Evolutionary conservation across 1,140 invertebrate genomes (phyloP).

Genomic region (Diorhabda carinulata): DNA sequence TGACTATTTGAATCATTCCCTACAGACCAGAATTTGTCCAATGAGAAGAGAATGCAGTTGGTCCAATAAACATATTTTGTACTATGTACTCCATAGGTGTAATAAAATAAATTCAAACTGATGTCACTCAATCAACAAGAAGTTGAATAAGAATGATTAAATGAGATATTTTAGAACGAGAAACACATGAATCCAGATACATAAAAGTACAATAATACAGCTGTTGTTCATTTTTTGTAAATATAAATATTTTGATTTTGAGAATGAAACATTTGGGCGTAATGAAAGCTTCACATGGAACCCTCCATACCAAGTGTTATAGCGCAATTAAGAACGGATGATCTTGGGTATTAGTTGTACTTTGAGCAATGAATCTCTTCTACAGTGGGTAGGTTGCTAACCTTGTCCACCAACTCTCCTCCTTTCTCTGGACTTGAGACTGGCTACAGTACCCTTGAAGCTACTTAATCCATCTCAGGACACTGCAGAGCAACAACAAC

Average conservation of each 20-base stretch:
- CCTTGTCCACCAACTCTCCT: slow-evolving; percentile 19
- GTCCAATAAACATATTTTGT: neutral
- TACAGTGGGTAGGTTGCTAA: slow-evolving; percentile 11
- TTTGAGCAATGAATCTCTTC: neutral
- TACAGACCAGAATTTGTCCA: too few species aligned
- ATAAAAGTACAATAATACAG: neutral
- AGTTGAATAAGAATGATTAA: too few species aligned
- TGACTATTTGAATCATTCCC: neutral
- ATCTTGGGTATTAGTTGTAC: neutral
- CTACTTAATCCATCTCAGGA: slow-evolving; percentile 12
- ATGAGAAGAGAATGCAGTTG: too few species aligned
- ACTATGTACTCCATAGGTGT: too few species aligned
- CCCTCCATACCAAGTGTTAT: too few species aligned
- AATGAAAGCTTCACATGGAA: too few species aligned
- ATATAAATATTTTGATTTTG: neutral
- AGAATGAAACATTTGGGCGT: too few species aligned
- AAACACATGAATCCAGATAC: too few species aligned
- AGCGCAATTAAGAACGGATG: neutral
- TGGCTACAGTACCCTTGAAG: slow-evolving; percentile 6
- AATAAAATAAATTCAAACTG: too few species aligned
- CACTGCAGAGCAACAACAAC: neutral
- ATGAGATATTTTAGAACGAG: too few species aligned
- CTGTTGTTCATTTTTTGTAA: slow-evolving; percentile 1
- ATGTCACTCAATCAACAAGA: too few species aligned
- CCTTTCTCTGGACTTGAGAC: slow-evolving; percentile 19